A percentile compares a stretch with the other conserved stretches of the same genome.
These are phyloP conservation scores for Meleagris gallopavo DNA, from an alignment of 2,113 vertebrate genomes.

Conservation along the genomic window DNA sequence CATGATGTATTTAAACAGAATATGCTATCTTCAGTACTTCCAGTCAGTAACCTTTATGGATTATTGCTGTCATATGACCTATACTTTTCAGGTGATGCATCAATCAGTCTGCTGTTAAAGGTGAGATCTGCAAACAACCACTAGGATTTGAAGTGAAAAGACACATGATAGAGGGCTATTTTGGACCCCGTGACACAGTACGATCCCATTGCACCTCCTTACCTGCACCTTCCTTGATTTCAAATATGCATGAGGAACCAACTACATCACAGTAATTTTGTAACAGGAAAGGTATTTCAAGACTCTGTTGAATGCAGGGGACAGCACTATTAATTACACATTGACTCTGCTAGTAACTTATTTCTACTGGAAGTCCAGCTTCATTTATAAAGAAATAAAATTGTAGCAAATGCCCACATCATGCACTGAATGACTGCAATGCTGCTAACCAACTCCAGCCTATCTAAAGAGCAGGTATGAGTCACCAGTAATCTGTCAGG, in stretches of 20 bases:
- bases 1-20: neutral
- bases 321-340: constrained; percentile 39
- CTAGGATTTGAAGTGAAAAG: neutral
- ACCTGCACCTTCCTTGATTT: neutral
- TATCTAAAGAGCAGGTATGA: neutral
- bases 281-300: constrained; percentile 34
- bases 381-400: constrained; percentile 39
- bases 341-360: constrained; percentile 50
- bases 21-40: neutral
- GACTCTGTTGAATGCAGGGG: neutral
- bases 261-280: neutral
- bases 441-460: neutral
- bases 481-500: neutral
- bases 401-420: rapidly evolving
- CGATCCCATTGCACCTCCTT: neutral
- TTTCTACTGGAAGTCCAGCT: neutral
- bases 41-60: rapidly evolving
- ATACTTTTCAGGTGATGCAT: neutral
- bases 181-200: neutral
- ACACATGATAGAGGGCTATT: neutral
- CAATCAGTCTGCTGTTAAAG: neutral
- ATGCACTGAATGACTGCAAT: neutral
- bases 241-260: neutral
- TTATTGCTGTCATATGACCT: neutral
- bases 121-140: neutral